phyloP scores from a whole-genome alignment of 1,140 invertebrate species.

The Drosophila dunni region DNA sequence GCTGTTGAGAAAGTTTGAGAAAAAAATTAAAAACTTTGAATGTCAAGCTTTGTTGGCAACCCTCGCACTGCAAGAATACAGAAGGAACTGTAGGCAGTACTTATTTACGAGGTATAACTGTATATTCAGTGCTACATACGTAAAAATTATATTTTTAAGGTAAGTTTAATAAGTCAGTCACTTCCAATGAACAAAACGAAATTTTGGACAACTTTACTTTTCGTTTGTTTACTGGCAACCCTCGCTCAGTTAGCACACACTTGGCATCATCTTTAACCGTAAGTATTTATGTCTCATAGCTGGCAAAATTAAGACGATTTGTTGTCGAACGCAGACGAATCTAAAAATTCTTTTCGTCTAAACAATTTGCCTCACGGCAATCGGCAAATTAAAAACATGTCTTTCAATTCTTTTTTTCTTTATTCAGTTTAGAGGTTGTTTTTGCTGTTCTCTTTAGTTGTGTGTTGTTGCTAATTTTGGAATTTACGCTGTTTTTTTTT shows the following conservation, averaged over 20 bases:
- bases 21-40: too few relatives aligned
- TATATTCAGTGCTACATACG: too few relatives aligned
- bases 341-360: slow-evolving; percentile 36
- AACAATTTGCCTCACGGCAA: slow-evolving; percentile 30
- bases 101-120: too few relatives aligned
- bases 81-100: too few relatives aligned
- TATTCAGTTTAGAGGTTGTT: slow-evolving; percentile 9
- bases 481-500: slow-evolving; percentile 27
- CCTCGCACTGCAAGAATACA: too few relatives aligned
- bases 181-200: neutral
- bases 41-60: too few relatives aligned
- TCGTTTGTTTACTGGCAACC: neutral
- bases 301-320: slow-evolving; percentile 53
- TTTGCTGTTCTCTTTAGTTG: slow-evolving; percentile 7
- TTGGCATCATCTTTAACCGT: slow-evolving; percentile 10
- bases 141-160: too few relatives aligned
- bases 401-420: slow-evolving; percentile 18
- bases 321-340: slow-evolving; percentile 24
- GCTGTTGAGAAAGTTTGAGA: too few relatives aligned
- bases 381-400: slow-evolving; percentile 34
- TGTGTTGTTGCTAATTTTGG: slow-evolving; percentile 24
- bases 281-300: slow-evolving; percentile 16
- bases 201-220: too few relatives aligned
- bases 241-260: slow-evolving; percentile 28
- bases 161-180: neutral